Conservation (phyloP, 2,113 vertebrate species). For the Dicaeum eximium region DNA sequence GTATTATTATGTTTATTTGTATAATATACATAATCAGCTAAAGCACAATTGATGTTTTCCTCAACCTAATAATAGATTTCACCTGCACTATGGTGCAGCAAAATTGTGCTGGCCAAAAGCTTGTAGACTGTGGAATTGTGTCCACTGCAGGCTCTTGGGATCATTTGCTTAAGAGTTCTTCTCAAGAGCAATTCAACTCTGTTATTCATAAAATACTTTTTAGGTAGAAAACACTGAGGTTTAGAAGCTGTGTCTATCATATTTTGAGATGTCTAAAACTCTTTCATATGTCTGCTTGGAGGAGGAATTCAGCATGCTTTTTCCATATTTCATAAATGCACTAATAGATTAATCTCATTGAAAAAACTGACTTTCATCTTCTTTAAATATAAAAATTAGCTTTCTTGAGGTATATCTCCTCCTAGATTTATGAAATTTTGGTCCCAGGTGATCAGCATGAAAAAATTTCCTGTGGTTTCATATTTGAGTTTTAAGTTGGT, state of each 20-base stretch:
- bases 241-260: background rate
- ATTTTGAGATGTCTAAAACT: background rate
- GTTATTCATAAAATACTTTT: background rate
- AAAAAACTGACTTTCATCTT: background rate
- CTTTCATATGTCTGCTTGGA: background rate
- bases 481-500: background rate
- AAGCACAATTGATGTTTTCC: background rate
- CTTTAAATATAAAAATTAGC: background rate
- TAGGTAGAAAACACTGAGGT: background rate
- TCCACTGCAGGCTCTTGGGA: no score
- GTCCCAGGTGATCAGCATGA: background rate
- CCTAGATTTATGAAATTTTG: background rate
- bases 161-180: background rate
- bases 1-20: background rate
- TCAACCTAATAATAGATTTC: background rate
- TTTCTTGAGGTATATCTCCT: background rate
- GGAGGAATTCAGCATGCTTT: background rate
- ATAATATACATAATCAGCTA: background rate
- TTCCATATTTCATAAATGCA: rapidly evolving
- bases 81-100: background rate
- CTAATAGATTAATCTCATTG: background rate
- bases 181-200: background rate
- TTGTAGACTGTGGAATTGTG: background rate
- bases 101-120: background rate
- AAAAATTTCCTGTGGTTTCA: background rate